Conservation (phyloP, 1,140 invertebrate genomes). For the Ericerus pela region DNA sequence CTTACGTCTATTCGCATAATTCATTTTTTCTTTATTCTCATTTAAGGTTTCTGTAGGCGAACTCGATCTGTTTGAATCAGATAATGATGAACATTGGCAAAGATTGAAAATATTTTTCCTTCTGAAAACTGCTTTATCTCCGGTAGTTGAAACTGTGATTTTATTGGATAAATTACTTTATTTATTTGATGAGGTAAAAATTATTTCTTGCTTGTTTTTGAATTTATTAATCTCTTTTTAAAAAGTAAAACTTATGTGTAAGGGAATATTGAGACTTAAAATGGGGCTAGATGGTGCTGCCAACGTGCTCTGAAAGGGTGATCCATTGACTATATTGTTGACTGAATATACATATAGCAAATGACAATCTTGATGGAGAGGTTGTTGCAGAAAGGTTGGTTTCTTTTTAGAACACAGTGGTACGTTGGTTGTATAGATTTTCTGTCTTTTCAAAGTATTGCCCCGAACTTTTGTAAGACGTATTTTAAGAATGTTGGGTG, state of each 20-base stretch:
- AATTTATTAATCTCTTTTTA: not conserved
- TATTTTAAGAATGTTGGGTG: too few relatives aligned
- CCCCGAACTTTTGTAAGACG: too few relatives aligned
- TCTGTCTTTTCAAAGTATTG: too few relatives aligned
- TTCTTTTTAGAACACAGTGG: too few relatives aligned
- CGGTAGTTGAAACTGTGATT: constrained; percentile 68
- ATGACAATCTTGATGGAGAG: too few relatives aligned
- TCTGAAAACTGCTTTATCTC: constrained; percentile 60
- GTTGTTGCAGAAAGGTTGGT: too few relatives aligned
- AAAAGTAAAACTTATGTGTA: not conserved
- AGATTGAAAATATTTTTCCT: constrained; percentile 67
- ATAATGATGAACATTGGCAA: constrained; percentile 34
- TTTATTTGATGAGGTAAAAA: constrained; percentile 48
- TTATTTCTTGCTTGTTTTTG: not conserved
- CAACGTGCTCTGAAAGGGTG: not conserved
- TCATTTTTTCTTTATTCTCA: too few relatives aligned
- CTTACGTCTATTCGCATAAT: too few relatives aligned
- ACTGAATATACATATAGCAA: too few relatives aligned
- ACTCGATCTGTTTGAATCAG: not conserved
- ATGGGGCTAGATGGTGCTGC: not conserved
- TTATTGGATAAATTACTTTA: constrained; percentile 69
- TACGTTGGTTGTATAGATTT: too few relatives aligned
- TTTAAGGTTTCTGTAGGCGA: not conserved
- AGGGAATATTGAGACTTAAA: not conserved
- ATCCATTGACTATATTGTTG: not conserved